Conservation (phyloP, 2,113 vertebrate species). For the Periophthalmus modestus region DNA sequence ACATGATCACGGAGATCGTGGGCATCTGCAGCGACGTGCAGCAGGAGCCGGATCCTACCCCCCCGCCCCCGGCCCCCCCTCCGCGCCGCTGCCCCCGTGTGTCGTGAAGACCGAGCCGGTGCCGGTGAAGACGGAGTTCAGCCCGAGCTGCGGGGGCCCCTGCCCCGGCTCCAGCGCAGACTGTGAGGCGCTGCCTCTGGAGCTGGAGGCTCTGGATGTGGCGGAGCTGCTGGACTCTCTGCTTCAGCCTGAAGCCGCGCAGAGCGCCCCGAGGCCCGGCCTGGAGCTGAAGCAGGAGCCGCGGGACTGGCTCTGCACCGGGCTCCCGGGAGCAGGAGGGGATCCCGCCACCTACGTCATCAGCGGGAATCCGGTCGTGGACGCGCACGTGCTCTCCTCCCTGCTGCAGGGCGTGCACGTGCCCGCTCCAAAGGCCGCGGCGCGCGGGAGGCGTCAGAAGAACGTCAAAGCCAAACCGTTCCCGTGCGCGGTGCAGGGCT, state of each 20-base stretch:
- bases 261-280: conserved; percentile 40
- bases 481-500: conserved; percentile 86
- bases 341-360: conserved; percentile 58
- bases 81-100: background rate
- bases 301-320: conserved; percentile 49
- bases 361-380: conserved; percentile 57
- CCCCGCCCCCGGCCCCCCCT: conserved; percentile 29
- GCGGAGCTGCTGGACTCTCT: conserved; percentile 71
- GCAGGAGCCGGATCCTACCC: conserved; percentile 32
- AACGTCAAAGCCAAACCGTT: conserved; percentile 86
- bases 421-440: conserved; percentile 28
- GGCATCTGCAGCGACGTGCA: conserved; percentile 84
- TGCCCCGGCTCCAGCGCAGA: background rate
- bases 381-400: conserved; percentile 62
- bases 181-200: conserved; percentile 41
- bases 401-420: conserved; percentile 67
- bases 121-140: conserved; percentile 79
- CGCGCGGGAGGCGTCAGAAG: conserved; percentile 32
- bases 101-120: conserved; percentile 6
- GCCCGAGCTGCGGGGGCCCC: conserved; percentile 66
- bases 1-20: conserved; percentile 93
- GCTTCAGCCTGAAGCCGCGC: conserved; percentile 50
- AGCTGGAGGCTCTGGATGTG: conserved; percentile 67
- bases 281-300: conserved; percentile 72
- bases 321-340: conserved; percentile 32